These are phyloP conservation scores for Pyrrhura leucotis DNA, from an alignment of 2,797 vertebrate species.

Conservation along the genomic window DNA sequence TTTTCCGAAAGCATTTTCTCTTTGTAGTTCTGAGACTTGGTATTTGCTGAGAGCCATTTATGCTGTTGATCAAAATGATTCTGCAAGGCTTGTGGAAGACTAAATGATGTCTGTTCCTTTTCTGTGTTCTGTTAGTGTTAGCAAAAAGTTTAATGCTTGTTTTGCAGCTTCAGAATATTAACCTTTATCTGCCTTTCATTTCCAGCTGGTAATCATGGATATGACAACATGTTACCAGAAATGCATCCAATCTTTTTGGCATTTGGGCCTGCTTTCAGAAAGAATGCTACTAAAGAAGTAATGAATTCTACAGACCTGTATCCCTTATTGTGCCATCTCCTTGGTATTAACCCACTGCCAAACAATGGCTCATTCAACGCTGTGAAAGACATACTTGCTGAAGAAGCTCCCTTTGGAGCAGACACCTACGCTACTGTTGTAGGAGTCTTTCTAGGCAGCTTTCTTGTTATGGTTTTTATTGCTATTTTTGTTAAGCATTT, in stretches of 20 bases:
- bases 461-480: conserved; percentile 86
- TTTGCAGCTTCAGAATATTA: not conserved
- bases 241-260: conserved; percentile 93
- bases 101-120: not conserved
- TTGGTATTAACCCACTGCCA: conserved; percentile 81
- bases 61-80: not conserved
- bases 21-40: not conserved
- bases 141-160: not conserved
- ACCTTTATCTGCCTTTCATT: conserved; percentile 49
- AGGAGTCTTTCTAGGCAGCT: conserved; percentile 83
- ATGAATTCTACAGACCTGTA: conserved; percentile 91
- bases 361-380: conserved; percentile 89
- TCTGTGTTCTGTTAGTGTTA: not conserved
- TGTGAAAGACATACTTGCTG: conserved; percentile 84
- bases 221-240: conserved; percentile 86
- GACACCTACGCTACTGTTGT: conserved; percentile 79
- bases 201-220: conserved; percentile 92
- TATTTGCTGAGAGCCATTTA: not conserved
- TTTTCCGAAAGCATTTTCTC: not conserved
- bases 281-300: conserved; percentile 80
- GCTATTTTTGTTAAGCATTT: conserved; percentile 84
- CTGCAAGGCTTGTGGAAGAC: not conserved
- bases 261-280: conserved; percentile 88
- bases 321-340: conserved; percentile 90
- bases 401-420: conserved; percentile 28